A percentile compares a stretch with the other conserved stretches of the same genome.
phyloP scores from a whole-genome alignment of 2,113 vertebrate genomes.

The Chunga burmeisteri region DNA sequence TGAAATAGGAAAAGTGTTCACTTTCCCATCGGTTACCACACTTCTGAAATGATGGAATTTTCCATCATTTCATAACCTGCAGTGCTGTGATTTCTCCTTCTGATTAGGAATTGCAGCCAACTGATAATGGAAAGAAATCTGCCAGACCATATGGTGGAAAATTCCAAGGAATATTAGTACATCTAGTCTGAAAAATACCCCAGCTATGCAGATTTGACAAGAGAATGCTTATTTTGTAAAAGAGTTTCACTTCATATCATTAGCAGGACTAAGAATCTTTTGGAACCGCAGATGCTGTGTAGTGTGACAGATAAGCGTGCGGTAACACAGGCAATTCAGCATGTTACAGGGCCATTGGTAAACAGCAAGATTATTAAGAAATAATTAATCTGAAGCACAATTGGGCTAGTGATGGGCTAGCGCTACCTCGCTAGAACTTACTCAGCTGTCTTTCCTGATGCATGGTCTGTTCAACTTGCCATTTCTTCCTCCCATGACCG shows the following conservation, averaged over 20 bases:
- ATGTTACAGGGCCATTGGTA: neutral
- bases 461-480: neutral
- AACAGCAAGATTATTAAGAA: neutral
- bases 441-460: neutral
- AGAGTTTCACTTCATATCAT: neutral
- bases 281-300: neutral
- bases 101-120: constrained; percentile 43
- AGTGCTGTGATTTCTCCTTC: constrained; percentile 37
- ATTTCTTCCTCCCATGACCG: neutral
- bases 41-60: constrained; percentile 45
- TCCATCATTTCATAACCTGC: constrained; percentile 50
- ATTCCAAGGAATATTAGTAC: constrained; percentile 30
- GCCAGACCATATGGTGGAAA: constrained; percentile 66
- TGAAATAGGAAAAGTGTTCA: neutral
- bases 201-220: neutral
- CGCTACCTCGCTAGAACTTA: neutral
- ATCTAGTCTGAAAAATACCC: neutral
- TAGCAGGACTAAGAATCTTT: neutral
- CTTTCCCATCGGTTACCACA: neutral
- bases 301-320: neutral
- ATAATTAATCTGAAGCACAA: neutral
- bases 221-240: neutral
- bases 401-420: neutral
- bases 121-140: constrained; percentile 53
- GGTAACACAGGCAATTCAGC: neutral